A percentile compares a stretch with the other conserved stretches of the same genome.
phyloP scores from a whole-genome alignment of 2,113 vertebrate species.

The Abramis brama region DNA sequence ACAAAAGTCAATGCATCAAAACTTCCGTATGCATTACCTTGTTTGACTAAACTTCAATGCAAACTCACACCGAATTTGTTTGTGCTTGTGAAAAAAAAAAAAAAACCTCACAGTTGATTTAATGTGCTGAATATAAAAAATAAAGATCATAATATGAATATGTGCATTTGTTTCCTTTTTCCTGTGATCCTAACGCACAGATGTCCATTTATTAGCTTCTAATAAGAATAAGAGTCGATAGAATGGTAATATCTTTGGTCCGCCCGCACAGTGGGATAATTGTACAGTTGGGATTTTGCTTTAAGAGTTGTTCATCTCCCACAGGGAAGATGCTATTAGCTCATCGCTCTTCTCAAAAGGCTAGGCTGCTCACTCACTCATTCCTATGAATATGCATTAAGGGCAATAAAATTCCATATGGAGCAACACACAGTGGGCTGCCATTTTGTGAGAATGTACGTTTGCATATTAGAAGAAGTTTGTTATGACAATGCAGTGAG shows the following conservation, averaged over 20 bases:
- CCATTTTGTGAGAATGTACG: constrained; percentile 30
- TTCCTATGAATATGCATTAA: constrained; percentile 51
- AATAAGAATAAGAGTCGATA: constrained; percentile 45
- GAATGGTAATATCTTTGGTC: constrained; percentile 44
- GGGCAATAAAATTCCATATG: constrained; percentile 41
- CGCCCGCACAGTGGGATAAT: constrained; percentile 49
- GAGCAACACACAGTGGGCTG: constrained; percentile 35
- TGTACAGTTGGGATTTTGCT: constrained; percentile 58
- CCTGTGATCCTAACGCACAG: constrained; percentile 5
- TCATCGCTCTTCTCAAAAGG: constrained; percentile 42
- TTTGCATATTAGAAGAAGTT: constrained; percentile 37
- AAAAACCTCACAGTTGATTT: constrained; percentile 61
- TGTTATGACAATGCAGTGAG: background rate
- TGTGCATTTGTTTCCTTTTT: constrained; percentile 26
- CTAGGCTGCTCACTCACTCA: constrained; percentile 29
- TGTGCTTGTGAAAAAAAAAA: constrained; percentile 40
- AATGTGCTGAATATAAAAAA: constrained; percentile 59
- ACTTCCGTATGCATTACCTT: constrained; percentile 9
- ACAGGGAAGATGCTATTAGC: constrained; percentile 56
- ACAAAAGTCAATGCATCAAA: constrained; percentile 47
- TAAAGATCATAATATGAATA: constrained; percentile 64
- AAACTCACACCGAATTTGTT: constrained; percentile 14
- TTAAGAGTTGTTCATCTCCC: constrained; percentile 51
- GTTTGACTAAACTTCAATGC: constrained; percentile 29
- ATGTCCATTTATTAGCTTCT: constrained; percentile 39